A percentile compares a stretch with the other conserved stretches of the same genome.
Conservation (phyloP, 2,113 vertebrate species). For the Odontesthes bonariensis region DNA sequence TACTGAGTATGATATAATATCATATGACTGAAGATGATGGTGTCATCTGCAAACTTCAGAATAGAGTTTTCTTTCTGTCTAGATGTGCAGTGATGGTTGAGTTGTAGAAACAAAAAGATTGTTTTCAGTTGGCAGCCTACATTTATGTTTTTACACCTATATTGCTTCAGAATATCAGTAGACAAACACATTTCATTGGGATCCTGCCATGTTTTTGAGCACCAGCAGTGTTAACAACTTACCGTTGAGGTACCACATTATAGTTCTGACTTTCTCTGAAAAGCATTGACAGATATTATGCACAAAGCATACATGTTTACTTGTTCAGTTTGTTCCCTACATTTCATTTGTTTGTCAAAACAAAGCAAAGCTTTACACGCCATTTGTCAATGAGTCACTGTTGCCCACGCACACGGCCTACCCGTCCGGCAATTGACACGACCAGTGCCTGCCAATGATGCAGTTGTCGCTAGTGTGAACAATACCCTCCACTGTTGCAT, state of each 20-base stretch:
- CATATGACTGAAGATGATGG: no score
- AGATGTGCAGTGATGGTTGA: no score
- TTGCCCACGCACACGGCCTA: slow-evolving; percentile 19
- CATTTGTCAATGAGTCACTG: slow-evolving; percentile 47
- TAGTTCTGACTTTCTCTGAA: background rate
- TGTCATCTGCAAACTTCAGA: no score
- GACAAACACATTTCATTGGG: no score
- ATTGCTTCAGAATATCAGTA: background rate
- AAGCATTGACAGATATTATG: slow-evolving; percentile 21
- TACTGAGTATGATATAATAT: no score
- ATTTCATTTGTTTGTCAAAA: slow-evolving; percentile 40
- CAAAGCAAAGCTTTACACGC: slow-evolving; percentile 44
- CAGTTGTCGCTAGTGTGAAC: slow-evolving; percentile 43
- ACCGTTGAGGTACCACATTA: background rate
- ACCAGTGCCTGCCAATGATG: slow-evolving; percentile 46
- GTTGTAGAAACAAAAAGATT: no score
- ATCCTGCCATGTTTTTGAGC: background rate
- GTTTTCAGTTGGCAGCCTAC: no score
- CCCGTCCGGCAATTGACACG: slow-evolving; percentile 50
- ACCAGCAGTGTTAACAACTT: background rate
- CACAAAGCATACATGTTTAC: slow-evolving; percentile 7
- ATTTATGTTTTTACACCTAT: background rate
- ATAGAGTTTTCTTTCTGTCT: no score
- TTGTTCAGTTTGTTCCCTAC: slow-evolving; percentile 32
- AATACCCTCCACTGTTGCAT: slow-evolving; percentile 62